Evolutionary conservation across 2,797 vertebrate genomes (phyloP).

Genomic region (Yasuhikotakia modesta): DNA sequence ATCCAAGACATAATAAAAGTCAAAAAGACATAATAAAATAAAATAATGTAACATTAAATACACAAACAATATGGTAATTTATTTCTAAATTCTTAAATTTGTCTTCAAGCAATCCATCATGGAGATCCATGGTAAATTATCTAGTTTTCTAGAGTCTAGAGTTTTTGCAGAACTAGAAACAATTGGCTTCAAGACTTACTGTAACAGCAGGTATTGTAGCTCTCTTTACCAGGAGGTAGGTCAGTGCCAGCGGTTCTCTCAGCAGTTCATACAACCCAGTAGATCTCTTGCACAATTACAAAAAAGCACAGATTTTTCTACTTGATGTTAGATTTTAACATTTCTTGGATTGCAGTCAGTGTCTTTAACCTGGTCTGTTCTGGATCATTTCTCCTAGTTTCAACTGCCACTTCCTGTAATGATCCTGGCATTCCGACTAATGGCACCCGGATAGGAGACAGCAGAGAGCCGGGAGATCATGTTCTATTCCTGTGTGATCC

Average conservation of each 20-base stretch:
- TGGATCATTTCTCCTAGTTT: constrained; percentile 74
- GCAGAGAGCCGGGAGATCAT: constrained; percentile 78
- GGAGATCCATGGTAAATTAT: constrained; percentile 41
- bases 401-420: constrained; percentile 94
- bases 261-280: background rate
- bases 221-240: background rate
- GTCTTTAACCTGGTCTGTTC: background rate
- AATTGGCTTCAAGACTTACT: background rate
- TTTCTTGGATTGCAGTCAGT: background rate
- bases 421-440: constrained; percentile 95
- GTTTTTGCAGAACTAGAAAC: too few species aligned
- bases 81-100: too few species aligned
- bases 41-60: constrained; percentile 11
- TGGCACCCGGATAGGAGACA: constrained; percentile 91
- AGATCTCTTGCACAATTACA: background rate
- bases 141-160: too few species aligned
- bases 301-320: background rate
- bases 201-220: background rate
- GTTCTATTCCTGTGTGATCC: constrained; percentile 87
- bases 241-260: constrained; percentile 7
- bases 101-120: too few species aligned
- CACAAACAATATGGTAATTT: too few species aligned
- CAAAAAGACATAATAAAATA: constrained; percentile 14
- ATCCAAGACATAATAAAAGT: too few species aligned
- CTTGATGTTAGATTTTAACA: background rate